Evolutionary conservation across 2,797 vertebrate species (phyloP).

Genomic region (Darevskia nairensis): DNA sequence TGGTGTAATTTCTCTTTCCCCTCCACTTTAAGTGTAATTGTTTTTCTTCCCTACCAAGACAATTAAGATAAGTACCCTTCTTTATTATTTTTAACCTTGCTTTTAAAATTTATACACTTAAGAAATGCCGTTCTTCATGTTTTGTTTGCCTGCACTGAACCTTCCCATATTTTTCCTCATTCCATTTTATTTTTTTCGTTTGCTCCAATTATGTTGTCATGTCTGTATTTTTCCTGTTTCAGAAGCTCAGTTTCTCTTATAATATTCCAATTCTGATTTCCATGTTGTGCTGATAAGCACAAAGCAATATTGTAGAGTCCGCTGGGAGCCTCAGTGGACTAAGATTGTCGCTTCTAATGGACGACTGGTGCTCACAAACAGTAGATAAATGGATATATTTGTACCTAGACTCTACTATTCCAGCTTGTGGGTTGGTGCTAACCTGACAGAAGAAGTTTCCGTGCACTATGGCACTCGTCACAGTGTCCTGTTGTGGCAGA

Average conservation of each 20-base stretch:
- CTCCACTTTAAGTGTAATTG: neutral
- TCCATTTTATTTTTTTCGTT: neutral
- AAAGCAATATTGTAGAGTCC: neutral
- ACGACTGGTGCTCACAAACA: neutral
- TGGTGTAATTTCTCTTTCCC: neutral
- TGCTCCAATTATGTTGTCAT: neutral
- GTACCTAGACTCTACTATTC: neutral
- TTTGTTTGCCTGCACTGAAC: neutral
- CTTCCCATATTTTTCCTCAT: neutral
- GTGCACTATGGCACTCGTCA: too few species aligned
- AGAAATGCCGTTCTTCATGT: neutral
- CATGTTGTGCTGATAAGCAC: neutral
- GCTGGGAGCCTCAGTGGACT: too few species aligned
- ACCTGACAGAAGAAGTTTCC: too few species aligned
- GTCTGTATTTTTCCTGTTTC: neutral
- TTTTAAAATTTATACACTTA: neutral
- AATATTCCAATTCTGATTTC: neutral
- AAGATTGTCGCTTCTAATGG: neutral
- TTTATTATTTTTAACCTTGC: neutral
- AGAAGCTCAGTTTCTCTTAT: neutral
- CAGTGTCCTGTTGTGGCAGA: too few species aligned
- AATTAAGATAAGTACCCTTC: neutral
- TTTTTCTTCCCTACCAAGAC: neutral
- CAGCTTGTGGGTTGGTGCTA: too few species aligned
- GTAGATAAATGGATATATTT: neutral